A percentile compares a stretch with the other conserved stretches of the same genome.
These are phyloP conservation scores for Erethizon dorsatum DNA, from an alignment of 2,797 vertebrate species.

Conservation along the genomic window DNA sequence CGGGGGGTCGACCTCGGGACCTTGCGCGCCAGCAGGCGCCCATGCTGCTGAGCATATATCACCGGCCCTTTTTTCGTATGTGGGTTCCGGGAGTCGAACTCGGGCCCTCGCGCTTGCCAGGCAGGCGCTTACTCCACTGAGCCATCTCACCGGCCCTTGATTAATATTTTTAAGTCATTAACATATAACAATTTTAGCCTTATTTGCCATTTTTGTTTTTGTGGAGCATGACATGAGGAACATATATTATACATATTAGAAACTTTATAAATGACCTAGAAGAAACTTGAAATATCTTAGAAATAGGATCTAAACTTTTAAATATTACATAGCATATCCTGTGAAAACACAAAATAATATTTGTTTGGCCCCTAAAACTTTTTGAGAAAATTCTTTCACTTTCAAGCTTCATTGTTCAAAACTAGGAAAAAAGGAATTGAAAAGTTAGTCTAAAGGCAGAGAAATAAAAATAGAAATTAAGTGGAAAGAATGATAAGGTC, in stretches of 20 bases:
- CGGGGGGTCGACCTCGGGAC: no score
- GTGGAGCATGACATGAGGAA: not conserved
- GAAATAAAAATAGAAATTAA: not conserved
- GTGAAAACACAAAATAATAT: slow-evolving; percentile 18
- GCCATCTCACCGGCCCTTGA: not conserved
- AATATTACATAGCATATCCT: not conserved
- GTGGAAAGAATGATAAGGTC: not conserved
- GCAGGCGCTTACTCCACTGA: no score
- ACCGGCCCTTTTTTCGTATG: no score
- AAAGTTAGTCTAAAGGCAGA: not conserved
- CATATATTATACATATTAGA: not conserved
- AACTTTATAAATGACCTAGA: not conserved
- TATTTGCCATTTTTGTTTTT: slow-evolving; percentile 14
- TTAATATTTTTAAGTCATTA: not conserved
- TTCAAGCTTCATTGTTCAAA: not conserved
- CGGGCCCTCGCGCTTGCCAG: no score
- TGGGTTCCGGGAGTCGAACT: no score
- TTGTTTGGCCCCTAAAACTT: not conserved
- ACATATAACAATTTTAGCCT: not conserved
- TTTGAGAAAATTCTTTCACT: not conserved
- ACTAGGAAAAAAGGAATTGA: not conserved
- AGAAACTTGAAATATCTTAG: slow-evolving; percentile 7
- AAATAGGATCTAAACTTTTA: not conserved
- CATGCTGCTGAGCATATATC: no score
- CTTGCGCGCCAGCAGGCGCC: no score